These are phyloP conservation scores for Rotaria magnacalcarata DNA, from an alignment of 2,888 invertebrate genomes.

Conservation along the genomic window DNA sequence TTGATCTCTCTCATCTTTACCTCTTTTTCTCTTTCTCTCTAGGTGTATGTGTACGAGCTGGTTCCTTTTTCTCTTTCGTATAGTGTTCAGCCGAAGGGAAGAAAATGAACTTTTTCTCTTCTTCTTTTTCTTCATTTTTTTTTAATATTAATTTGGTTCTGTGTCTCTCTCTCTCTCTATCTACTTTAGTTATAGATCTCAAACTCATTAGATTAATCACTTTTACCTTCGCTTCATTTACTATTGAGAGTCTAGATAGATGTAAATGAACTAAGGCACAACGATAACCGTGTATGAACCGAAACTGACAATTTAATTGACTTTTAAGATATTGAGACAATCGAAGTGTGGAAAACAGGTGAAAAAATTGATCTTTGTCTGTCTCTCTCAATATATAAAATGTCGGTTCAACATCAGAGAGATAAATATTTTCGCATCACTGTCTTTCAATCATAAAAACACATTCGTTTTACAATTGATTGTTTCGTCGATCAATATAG, in stretches of 20 bases:
- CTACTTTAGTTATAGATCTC: background rate
- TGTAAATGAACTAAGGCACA: background rate
- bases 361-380: constrained; percentile 13
- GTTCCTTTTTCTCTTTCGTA: background rate
- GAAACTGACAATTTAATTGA: constrained; percentile 8
- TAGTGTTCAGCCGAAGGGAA: constrained; percentile 1
- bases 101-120: background rate
- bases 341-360: constrained; percentile 1
- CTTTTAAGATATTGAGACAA: background rate
- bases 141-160: background rate
- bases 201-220: constrained; percentile 15
- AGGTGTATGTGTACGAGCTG: background rate
- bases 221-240: constrained; percentile 18
- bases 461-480: background rate
- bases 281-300: background rate
- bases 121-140: background rate
- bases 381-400: background rate
- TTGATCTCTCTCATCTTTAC: background rate
- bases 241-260: background rate
- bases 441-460: constrained; percentile 2
- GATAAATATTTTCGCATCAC: constrained; percentile 22
- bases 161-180: background rate
- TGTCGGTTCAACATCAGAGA: background rate
- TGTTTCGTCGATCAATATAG: background rate
- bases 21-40: background rate